These are phyloP conservation scores for Hylaeus anthracinus DNA, from an alignment of 1,140 invertebrate species.

Conservation along the genomic window DNA sequence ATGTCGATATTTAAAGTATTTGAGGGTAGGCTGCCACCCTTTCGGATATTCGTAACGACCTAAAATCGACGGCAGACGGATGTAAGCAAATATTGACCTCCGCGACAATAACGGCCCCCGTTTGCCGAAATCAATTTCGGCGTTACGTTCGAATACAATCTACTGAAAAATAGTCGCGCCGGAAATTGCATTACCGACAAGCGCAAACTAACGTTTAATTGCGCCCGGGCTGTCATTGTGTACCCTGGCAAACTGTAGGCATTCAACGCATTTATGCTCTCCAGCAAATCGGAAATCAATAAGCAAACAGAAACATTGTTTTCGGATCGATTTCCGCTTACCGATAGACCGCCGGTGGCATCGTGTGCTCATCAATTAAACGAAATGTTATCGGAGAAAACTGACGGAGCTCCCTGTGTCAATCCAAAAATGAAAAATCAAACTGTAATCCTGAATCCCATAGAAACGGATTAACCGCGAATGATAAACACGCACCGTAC, in stretches of 20 bases:
- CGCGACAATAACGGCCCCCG: constrained; percentile 17
- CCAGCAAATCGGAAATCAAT: constrained; percentile 62
- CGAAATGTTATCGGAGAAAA: constrained; percentile 37
- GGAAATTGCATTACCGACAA: constrained; percentile 51
- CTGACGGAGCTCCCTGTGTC: neutral
- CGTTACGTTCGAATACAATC: constrained; percentile 35
- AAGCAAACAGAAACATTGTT: constrained; percentile 58
- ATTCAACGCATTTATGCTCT: constrained; percentile 50
- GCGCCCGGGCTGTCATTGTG: constrained; percentile 49
- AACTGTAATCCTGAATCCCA: constrained; percentile 6
- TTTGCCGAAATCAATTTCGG: constrained; percentile 37
- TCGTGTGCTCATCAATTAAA: constrained; percentile 49
- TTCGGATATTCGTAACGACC: neutral
- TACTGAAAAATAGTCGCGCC: constrained; percentile 28
- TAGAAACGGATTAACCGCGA: neutral
- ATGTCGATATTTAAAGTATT: no score
- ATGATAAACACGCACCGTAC: neutral
- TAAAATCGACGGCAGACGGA: constrained; percentile 1
- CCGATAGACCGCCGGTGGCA: constrained; percentile 34
- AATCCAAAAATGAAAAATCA: neutral
- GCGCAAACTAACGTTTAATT: constrained; percentile 62
- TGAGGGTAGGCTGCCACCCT: no score
- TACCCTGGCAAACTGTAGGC: constrained; percentile 39
- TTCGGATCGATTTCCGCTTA: constrained; percentile 56
- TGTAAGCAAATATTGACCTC: constrained; percentile 21